Evolutionary conservation across 2,113 vertebrate genomes (phyloP), one percentile per base, ranked within the genome.

Genomic region (Bujurquina vittata): DNA sequence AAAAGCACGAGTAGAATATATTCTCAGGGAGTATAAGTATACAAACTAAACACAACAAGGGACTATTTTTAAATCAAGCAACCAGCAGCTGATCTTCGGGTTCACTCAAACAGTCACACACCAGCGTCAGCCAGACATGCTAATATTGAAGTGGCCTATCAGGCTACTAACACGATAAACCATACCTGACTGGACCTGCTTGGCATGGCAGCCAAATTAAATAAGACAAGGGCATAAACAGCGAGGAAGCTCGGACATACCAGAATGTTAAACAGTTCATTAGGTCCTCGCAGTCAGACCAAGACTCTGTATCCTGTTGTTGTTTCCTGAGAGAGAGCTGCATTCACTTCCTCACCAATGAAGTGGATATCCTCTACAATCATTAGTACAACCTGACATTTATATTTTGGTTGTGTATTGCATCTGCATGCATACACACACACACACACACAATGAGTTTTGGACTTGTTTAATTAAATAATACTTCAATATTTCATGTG

Each of bases 251-350:
- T 81, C 20, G 2, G 80, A 83, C 52, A 35, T 8, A 60, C 40
- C 63, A 69, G 57, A 84, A 79, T 15, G 65, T 75, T 75, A 31
- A 56, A 69, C 52, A 57, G 74, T 84, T 87, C 54, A 67, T 78
- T 56, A 80, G 26, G 76, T 67, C 80, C 56, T 26, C 5, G 62
- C 77, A 81, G 57, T 88, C 84, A 67, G 26, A 49, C 55, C 26
- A 26, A 61, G 69, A 76, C 80, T 69, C 31, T 4, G 67, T 62
- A 93, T 94, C 90, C 92, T 91, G 87, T 84, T 86, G 80, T 81
- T 85, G 89, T 84, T 92, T 89, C 83, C 85, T 73, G 20, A 63
- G 8, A 81, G 22, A 35, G 79, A 72, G 46, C 9, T 4, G 67
- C 62, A 43, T 57, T 84, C 43, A 60, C 83, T 80, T 87, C 85